Evolutionary conservation across 2,113 vertebrate species (phyloP).

Genomic region (Recurvirostra avosetta): DNA sequence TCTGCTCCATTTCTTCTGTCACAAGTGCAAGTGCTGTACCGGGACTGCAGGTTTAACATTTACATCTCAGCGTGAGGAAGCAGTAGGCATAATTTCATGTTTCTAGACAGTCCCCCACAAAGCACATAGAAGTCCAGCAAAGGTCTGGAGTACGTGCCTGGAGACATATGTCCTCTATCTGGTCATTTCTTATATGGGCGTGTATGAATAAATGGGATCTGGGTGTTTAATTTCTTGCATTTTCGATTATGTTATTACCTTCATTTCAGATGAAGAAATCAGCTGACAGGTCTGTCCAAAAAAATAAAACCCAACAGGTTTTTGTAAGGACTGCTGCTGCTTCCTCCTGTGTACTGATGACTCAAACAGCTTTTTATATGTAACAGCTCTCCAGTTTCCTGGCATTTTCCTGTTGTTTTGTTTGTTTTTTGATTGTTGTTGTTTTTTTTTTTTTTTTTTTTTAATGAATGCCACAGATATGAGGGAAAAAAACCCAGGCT

Average conservation of each 20-base stretch:
- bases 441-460: not conserved
- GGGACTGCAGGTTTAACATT: not conserved
- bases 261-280: not conserved
- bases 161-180: fast-evolving
- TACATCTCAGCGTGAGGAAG: not conserved
- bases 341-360: not conserved
- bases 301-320: not conserved
- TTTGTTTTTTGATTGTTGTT: too few relatives aligned
- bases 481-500: not conserved
- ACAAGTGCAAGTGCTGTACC: too few relatives aligned
- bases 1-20: not conserved
- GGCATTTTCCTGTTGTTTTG: not conserved
- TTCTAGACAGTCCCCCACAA: too few relatives aligned
- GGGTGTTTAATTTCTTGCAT: not conserved
- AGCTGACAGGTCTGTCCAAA: not conserved
- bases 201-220: not conserved
- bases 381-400: not conserved
- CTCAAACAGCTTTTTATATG: not conserved
- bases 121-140: too few relatives aligned
- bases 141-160: not conserved
- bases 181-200: not conserved
- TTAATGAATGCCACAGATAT: not conserved
- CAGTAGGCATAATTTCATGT: fast-evolving
- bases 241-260: not conserved
- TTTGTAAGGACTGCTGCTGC: not conserved